phyloP scores from a whole-genome alignment of 64 coral and sea anemone genomes.

The Montipora sp. region DNA sequence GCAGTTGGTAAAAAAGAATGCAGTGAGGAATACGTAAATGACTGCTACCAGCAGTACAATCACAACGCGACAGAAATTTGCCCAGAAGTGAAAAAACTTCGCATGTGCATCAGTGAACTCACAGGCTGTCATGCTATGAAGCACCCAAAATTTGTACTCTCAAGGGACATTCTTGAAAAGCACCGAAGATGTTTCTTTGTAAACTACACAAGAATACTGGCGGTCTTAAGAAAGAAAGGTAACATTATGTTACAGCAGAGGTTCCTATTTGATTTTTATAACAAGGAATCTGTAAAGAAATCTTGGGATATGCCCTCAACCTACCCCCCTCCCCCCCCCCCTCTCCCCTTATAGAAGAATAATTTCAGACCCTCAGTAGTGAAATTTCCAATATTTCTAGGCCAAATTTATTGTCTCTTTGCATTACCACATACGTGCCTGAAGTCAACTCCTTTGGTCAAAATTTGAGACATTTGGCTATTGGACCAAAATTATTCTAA shows the following conservation, averaged over 20 bases:
- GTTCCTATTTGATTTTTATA: too few relatives aligned
- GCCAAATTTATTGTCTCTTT: too few relatives aligned
- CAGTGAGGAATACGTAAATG: constrained; percentile 68
- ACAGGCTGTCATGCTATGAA: constrained; percentile 77
- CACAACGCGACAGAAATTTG: constrained; percentile 61
- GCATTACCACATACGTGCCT: too few relatives aligned
- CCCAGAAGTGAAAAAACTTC: constrained; percentile 79
- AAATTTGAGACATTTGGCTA: too few relatives aligned
- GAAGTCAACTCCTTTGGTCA: too few relatives aligned
- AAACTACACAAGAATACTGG: constrained; percentile 82
- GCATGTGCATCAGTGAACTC: constrained; percentile 54
- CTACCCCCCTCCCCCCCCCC: too few relatives aligned
- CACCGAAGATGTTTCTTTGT: constrained; percentile 85
- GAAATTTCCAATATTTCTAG: too few relatives aligned
- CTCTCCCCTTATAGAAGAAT: too few relatives aligned
- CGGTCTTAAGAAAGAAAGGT: constrained; percentile 73
- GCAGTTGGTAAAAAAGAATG: constrained; percentile 66
- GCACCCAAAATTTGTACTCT: constrained; percentile 78
- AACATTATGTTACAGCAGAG: neutral
- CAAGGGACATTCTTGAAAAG: constrained; percentile 62
- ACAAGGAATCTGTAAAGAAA: too few relatives aligned
- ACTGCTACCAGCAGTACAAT: constrained; percentile 73
- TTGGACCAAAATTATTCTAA: too few relatives aligned
- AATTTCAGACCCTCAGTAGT: too few relatives aligned
- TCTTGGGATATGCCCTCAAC: too few relatives aligned